Base-by-base conservation (phyloP, 1,140 invertebrate species). In the Papilio dardanus region DNA sequence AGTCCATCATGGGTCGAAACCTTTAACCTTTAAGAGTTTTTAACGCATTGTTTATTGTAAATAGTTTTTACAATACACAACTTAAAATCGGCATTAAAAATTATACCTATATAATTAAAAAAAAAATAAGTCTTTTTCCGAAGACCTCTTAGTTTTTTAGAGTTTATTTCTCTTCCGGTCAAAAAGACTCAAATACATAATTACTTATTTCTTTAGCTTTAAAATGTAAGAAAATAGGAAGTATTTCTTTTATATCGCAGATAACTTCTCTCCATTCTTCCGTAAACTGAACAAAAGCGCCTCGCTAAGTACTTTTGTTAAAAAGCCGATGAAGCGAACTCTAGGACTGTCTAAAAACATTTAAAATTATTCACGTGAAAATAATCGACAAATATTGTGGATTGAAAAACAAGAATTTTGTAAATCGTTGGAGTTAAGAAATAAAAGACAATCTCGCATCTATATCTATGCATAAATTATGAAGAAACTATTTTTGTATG, bases 241-340 rank as follows among this genome's bases (percentile, higher is more conserved):
- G 12, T 62, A 62, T 28, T 62, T 28, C 54, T 62, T 62, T 62
- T 62, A 21, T 58, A 46, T 7, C 42, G 16, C 19, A 30, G 24
- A 62, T 62, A 62, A 62, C 54, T 62, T 62, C 24, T 21, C 54
- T 62, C 24, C 24, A 62, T 30, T 62, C 54, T 62, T 62, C 54
- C 54, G 54, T 30, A 28, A 30, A 62, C 21, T 62, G 54, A 62
- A 62, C 54, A 62, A 62, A 62, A 62, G 24, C 54, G 21, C 10
- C 24, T 28, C 14, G 12, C 54, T 46, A 46, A 46, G 42, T 62
- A 30, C 54, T 62, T 62, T 62, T 30, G 24, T 28, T 62, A 62
- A 28, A 62, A 62, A 62, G 21, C 30, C 54, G 30, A 24, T 30
- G 24, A 62, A 62, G 54, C 54, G 54, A 4, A 62, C 24, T 62